Base-by-base conservation (phyloP, 1,140 invertebrate species). In the Neodiprion fabricii region DNA sequence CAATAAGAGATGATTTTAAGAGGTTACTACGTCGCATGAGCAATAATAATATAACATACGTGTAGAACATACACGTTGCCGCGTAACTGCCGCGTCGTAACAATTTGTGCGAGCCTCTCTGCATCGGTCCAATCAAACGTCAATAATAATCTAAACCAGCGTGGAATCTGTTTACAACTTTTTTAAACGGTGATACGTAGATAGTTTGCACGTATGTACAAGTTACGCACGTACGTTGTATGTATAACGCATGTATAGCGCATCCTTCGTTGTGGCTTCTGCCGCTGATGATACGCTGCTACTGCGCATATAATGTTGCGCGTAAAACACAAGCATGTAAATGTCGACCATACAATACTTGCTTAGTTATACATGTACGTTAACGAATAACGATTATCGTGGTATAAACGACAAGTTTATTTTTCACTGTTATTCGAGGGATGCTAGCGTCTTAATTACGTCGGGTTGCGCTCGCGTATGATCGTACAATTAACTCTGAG, bases 61-160 rank as follows among this genome's bases (percentile, higher is more conserved):
- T 61, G 53, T 61, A 69, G 4, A 69, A 47, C 40, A 47, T 17
- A 69, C 17, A 65, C 12, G 4, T 40, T 40, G 67, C 4, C 40
- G 67, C 12, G 23, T 21, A 21, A 65, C 17, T 21, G 61, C 17
- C 61, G 17, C 17, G 17, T 14, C 61, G 12, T 21, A 17, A 65
- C 17, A 65, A 14, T 14, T 21, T 14, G 61, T 12, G 67, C 67
- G 40, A 69, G 67, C 40, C 40, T 23, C 17, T 21, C 40, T 47
- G 67, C 40, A 21, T 47, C 21, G 66, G 61, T 73, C 68, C 28
- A 77, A 77, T 78, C 67, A 74, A 78, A 79, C 74, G 68, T 81
- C 68, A 81, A 81, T 81, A 81, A 81, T 81, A 75, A 67, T 10
- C 74, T 78, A 71, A 79, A 79, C 74, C 71, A 79, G 75, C 67